Conservation (phyloP, 2,888 invertebrate species). For the Augiades crinisus region DNA sequence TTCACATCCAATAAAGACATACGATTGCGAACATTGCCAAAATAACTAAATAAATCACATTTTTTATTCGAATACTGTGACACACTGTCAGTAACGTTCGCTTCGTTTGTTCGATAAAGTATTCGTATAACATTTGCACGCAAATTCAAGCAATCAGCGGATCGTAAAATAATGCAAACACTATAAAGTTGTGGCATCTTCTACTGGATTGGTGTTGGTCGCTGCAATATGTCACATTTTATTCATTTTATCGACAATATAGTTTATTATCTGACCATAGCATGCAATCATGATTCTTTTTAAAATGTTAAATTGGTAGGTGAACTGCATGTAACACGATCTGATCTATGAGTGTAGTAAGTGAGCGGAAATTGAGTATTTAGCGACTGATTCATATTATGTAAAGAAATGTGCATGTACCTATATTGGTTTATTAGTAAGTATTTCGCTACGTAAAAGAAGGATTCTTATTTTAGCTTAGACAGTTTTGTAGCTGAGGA, state of each 20-base stretch:
- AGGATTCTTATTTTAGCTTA: too few relatives aligned
- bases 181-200: constrained; percentile 73
- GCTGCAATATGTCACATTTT: constrained; percentile 41
- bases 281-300: constrained; percentile 3
- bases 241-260: constrained; percentile 30
- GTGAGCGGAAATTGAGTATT: too few relatives aligned
- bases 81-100: constrained; percentile 55
- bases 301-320: constrained; percentile 7
- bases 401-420: too few relatives aligned
- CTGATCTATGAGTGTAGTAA: too few relatives aligned
- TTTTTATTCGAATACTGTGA: constrained; percentile 32
- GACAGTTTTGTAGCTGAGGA: too few relatives aligned
- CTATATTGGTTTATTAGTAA: too few relatives aligned
- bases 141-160: constrained; percentile 66
- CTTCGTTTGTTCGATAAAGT: too few relatives aligned
- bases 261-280: constrained; percentile 18
- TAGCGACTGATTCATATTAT: too few relatives aligned
- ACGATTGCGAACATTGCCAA: constrained; percentile 10
- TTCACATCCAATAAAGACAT: constrained; percentile 9
- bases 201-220: constrained; percentile 52
- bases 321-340: too few relatives aligned
- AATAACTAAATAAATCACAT: constrained; percentile 14
- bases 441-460: too few relatives aligned
- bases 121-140: constrained; percentile 71
- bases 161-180: constrained; percentile 74